Base-by-base conservation (phyloP, 2,888 invertebrate species). In the Notodonta ziczac region DNA sequence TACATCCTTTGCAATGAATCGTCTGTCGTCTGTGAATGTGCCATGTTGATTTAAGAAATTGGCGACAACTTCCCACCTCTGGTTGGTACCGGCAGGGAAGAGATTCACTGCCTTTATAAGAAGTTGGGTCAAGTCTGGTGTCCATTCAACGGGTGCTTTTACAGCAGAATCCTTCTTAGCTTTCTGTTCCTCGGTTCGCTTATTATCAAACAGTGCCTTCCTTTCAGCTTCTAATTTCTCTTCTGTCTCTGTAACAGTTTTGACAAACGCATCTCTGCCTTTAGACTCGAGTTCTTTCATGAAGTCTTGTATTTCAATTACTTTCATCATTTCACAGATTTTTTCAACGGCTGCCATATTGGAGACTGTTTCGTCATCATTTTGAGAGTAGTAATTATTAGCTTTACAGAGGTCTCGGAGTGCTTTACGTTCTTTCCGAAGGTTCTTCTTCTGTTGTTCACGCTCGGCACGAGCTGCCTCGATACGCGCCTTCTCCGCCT, bases 101-200 rank as follows among this genome's bases (percentile, higher is more conserved):
- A 99, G 89, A 90, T 99, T 99, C 0, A 99, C 99, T 24, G 98
- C 99, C 89, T 99, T 99, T 59, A 99, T 98, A 4, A 99, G 94
- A 55, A 98, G 92, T 82, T 98, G 98, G 24, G 98, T 94, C 85
- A 98, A 98, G 65, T 97, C 97, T 58, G 96, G 95, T 13, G 95
- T 95, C 99, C 99, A 99, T 62, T 94, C 95, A 12, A 95, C 93
- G 0, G 94, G 92, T 4, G 90, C 87, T 74, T 92, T 94, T 13
- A 93, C 76, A 5, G 88, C 88, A 5, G 85, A 74, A 9, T 88
- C 88, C 67, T 94, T 94, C 73, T 94, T 94, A 16, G 82, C 82
- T 70, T 88, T 90, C 7, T 86, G 86, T 59, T 90, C 88, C 70
- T 94, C 94, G 35, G 84, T 89, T 67, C 89, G 94, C 66, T 88